A percentile compares a stretch with the other conserved stretches of the same genome.
Conservation (phyloP, 2,797 vertebrate species). For the Sarcoramphus papa region DNA sequence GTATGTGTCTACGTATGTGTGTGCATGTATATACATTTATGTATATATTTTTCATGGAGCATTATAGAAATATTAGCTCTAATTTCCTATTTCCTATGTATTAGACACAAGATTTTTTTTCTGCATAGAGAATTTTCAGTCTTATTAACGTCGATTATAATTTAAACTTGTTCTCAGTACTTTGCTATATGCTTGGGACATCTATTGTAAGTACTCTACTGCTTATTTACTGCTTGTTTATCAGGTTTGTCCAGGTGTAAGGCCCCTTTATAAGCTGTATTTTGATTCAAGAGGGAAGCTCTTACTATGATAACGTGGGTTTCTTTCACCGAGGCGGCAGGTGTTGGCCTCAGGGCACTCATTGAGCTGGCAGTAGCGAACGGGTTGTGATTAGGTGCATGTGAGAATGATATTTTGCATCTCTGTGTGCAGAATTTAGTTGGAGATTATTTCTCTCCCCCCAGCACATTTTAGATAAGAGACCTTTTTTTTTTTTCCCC, state of each 20-base stretch:
- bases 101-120: background rate
- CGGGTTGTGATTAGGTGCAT: background rate
- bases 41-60: background rate
- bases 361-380: background rate
- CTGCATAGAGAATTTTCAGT: background rate
- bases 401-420: background rate
- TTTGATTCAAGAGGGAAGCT: background rate
- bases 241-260: background rate
- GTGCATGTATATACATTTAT: too few relatives aligned
- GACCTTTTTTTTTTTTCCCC: background rate
- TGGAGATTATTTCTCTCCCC: background rate
- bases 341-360: background rate
- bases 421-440: background rate
- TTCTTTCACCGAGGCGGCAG: background rate
- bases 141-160: background rate
- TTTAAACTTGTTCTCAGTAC: background rate
- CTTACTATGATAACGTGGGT: background rate
- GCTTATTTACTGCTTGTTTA: background rate
- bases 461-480: background rate
- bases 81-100: background rate
- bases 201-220: background rate
- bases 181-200: background rate
- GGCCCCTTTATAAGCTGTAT: background rate
- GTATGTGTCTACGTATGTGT: background rate
- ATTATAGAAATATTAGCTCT: background rate